These are phyloP conservation scores for Bombus waltoni DNA, from an alignment of 1,140 invertebrate species.

Conservation along the genomic window DNA sequence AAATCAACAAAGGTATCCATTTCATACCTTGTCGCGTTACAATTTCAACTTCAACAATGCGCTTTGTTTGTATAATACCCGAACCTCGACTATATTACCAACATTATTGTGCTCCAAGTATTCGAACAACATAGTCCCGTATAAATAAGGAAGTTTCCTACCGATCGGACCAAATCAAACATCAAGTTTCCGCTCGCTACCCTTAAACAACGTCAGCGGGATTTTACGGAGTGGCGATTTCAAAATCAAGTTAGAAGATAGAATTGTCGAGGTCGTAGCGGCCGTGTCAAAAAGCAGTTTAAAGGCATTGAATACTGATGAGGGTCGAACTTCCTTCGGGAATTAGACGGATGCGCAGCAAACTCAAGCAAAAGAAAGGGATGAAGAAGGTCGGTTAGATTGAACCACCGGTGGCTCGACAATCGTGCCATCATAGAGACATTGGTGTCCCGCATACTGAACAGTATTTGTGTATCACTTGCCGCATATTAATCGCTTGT, in stretches of 20 bases:
- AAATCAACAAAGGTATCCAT: no score
- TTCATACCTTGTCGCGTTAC: neutral
- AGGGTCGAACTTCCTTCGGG: constrained; percentile 55
- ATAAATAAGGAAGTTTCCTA: constrained; percentile 9
- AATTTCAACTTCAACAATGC: neutral
- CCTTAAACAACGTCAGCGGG: constrained; percentile 21
- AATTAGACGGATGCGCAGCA: constrained; percentile 63
- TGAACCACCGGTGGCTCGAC: constrained; percentile 70
- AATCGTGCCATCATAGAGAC: constrained; percentile 77
- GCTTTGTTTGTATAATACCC: neutral
- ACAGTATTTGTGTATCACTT: constrained; percentile 50
- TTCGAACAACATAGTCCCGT: neutral
- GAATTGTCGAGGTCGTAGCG: constrained; percentile 57
- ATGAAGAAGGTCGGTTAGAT: constrained; percentile 45
- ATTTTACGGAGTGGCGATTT: constrained; percentile 43
- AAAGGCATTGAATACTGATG: constrained; percentile 75
- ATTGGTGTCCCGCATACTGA: constrained; percentile 76
- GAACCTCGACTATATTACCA: neutral
- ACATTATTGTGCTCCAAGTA: neutral
- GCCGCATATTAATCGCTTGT: constrained; percentile 77
- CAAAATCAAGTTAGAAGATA: constrained; percentile 74
- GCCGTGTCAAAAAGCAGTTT: constrained; percentile 74
- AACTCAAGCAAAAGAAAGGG: constrained; percentile 8
- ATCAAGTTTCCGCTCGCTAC: neutral
- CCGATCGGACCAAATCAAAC: constrained; percentile 25